These are phyloP conservation scores for Autographa gamma DNA, from an alignment of 2,888 invertebrate genomes.

Conservation along the genomic window DNA sequence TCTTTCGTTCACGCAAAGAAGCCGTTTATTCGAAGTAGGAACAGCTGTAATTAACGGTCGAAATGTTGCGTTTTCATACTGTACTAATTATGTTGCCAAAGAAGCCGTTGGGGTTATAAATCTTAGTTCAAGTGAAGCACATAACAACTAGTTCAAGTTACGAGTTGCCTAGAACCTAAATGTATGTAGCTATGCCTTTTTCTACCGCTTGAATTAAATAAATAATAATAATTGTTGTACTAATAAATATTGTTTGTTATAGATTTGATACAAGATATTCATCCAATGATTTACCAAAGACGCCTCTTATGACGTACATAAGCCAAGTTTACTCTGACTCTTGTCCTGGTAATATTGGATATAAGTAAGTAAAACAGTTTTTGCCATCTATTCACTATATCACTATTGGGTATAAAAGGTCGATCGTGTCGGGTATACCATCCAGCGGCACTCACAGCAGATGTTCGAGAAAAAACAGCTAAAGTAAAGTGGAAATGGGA, in stretches of 20 bases:
- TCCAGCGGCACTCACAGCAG: neutral
- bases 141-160: neutral
- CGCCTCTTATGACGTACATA: constrained; percentile 68
- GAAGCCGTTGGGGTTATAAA: neutral
- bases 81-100: constrained; percentile 4
- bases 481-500: neutral
- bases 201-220: too few relatives aligned
- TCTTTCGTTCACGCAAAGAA: neutral
- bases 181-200: too few relatives aligned
- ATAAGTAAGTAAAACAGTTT: constrained; percentile 63
- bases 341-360: constrained; percentile 73
- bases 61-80: neutral
- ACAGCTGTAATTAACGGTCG: neutral
- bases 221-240: too few relatives aligned
- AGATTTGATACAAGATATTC: constrained; percentile 72
- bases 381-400: neutral
- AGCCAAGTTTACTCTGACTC: constrained; percentile 69
- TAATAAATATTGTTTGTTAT: constrained; percentile 15
- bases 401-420: neutral
- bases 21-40: constrained; percentile 3
- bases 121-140: neutral
- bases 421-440: constrained; percentile 4
- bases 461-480: constrained; percentile 4
- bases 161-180: too few relatives aligned
- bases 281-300: constrained; percentile 63